These are phyloP conservation scores for Venturia canescens DNA, from an alignment of 1,140 invertebrate species.

Conservation along the genomic window DNA sequence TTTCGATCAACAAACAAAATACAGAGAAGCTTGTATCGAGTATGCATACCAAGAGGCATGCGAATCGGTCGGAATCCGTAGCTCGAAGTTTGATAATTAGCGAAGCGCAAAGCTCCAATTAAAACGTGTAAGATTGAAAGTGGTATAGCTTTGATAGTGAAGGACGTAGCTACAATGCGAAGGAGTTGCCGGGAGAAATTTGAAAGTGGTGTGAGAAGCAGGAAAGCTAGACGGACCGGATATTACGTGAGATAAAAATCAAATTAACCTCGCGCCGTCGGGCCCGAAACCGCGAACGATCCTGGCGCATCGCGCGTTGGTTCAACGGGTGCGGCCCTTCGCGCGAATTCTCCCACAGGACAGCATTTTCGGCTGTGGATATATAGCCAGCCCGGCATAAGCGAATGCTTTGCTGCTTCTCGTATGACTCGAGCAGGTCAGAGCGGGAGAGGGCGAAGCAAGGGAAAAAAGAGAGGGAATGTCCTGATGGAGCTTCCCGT, in stretches of 20 bases:
- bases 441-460: neutral
- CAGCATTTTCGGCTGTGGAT: slow-evolving; percentile 21
- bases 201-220: slow-evolving; percentile 13
- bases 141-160: neutral
- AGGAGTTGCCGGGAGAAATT: neutral
- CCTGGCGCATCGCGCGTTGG: slow-evolving; percentile 32
- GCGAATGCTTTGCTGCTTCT: neutral
- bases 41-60: neutral
- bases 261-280: slow-evolving; percentile 69
- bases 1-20: too few species aligned
- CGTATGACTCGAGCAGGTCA: neutral
- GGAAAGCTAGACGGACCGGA: slow-evolving; percentile 54
- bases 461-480: neutral
- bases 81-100: slow-evolving; percentile 51
- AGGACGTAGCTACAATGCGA: neutral
- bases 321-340: slow-evolving; percentile 4
- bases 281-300: slow-evolving; percentile 56
- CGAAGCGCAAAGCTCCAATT: slow-evolving; percentile 5
- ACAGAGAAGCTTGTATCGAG: too few species aligned
- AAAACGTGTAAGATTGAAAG: slow-evolving; percentile 12
- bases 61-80: slow-evolving; percentile 5
- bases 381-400: slow-evolving; percentile 29
- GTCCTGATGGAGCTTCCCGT: slow-evolving; percentile 24
- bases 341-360: slow-evolving; percentile 8
- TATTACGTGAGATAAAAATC: slow-evolving; percentile 73